Conservation (phyloP, 1,140 invertebrate genomes). For the Procambarus clarkii region DNA sequence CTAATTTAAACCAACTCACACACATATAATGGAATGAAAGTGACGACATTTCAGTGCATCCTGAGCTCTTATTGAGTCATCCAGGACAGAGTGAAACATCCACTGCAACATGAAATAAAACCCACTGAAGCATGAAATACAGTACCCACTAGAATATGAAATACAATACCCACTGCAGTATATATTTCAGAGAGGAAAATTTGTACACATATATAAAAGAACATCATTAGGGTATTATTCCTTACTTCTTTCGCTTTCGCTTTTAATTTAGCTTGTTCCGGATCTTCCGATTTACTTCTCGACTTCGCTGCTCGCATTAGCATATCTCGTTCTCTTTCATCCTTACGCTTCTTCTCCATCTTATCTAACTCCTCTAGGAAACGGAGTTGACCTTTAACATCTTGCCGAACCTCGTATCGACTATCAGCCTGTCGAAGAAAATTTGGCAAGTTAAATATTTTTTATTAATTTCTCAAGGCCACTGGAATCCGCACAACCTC, state of each 20-base stretch:
- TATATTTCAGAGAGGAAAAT: background rate
- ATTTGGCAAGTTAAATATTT: background rate
- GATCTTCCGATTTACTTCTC: slow-evolving; percentile 96
- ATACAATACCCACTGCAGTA: no score
- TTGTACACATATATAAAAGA: background rate
- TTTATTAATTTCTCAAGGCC: no score
- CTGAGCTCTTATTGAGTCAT: no score
- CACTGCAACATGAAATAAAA: no score
- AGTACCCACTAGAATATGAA: no score
- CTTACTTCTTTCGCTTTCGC: slow-evolving; percentile 90
- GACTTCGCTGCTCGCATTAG: slow-evolving; percentile 94
- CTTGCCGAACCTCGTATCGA: slow-evolving; percentile 91
- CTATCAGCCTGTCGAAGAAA: slow-evolving; percentile 82
- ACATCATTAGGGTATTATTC: background rate
- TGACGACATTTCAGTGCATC: no score
- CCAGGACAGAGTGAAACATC: no score
- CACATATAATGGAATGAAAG: no score
- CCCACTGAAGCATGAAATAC: no score
- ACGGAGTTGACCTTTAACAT: slow-evolving; percentile 94
- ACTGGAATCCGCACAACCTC: no score
- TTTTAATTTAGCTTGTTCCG: slow-evolving; percentile 97
- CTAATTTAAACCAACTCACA: no score
- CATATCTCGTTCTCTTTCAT: slow-evolving; percentile 95
- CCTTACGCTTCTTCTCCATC: slow-evolving; percentile 93
- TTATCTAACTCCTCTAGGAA: slow-evolving; percentile 97